A percentile compares a stretch with the other conserved stretches of the same genome.
Conservation (phyloP, 1,140 invertebrate genomes). For the Drosophila grimshawi region DNA sequence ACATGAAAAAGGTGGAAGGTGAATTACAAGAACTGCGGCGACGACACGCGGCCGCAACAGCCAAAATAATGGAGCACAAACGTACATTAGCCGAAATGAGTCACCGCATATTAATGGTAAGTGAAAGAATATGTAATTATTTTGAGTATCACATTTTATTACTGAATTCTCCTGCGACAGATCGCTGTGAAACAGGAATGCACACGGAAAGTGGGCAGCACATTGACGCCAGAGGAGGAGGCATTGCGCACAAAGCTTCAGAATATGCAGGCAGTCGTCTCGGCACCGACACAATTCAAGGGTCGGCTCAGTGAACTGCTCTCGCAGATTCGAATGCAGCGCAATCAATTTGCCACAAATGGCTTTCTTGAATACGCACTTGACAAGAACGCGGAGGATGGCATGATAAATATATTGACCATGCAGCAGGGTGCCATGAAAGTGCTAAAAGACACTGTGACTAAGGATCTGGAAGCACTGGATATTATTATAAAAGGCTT, state of each 20-base stretch:
- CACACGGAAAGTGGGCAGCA: conserved; percentile 92
- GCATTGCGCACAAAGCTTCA: conserved; percentile 92
- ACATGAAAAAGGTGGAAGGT: conserved; percentile 90
- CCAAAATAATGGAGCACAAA: conserved; percentile 90
- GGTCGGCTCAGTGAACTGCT: conserved; percentile 95
- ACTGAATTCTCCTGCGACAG: conserved; percentile 81
- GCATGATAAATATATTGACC: conserved; percentile 90
- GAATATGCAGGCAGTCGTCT: conserved; percentile 93
- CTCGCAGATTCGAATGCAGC: conserved; percentile 93
- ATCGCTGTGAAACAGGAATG: conserved; percentile 95
- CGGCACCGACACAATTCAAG: conserved; percentile 96
- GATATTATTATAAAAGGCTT: conserved; percentile 93
- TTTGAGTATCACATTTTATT: conserved; percentile 23
- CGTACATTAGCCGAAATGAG: conserved; percentile 90
- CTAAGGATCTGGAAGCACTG: conserved; percentile 90
- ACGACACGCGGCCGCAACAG: conserved; percentile 89
- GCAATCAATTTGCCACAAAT: conserved; percentile 85
- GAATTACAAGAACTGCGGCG: conserved; percentile 91
- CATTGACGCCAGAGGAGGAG: conserved; percentile 95
- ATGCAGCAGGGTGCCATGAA: conserved; percentile 94
- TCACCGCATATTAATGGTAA: conserved; percentile 91
- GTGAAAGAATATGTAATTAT: background rate
- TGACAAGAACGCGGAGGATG: conserved; percentile 87
- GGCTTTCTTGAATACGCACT: conserved; percentile 86
- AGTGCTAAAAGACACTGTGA: conserved; percentile 92